phyloP scores from a whole-genome alignment of 2,888 invertebrate genomes.

The Plebejus anna region DNA sequence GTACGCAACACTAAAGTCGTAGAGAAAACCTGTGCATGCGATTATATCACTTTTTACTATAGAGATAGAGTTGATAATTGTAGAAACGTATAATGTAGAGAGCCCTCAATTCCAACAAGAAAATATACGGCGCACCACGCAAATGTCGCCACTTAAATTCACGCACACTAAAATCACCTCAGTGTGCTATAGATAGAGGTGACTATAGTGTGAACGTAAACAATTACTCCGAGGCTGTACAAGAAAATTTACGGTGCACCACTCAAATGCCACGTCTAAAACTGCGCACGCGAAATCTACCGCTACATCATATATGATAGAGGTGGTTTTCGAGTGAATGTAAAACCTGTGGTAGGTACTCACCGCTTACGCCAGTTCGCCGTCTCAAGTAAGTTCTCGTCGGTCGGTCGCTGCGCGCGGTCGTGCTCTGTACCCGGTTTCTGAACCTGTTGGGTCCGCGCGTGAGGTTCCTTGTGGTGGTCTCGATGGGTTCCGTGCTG shows the following conservation, averaged over 20 bases:
- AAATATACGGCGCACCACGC: not conserved
- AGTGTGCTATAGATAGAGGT: not conserved
- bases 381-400: conserved; percentile 62
- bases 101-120: conserved; percentile 39
- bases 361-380: conserved; percentile 61
- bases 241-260: not conserved
- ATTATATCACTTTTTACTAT: not conserved
- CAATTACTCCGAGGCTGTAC: not conserved
- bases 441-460: conserved; percentile 52
- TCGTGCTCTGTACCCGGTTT: conserved; percentile 48
- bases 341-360: conserved; percentile 66
- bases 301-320: not conserved
- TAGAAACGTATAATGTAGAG: conserved; percentile 36
- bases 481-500: conserved; percentile 45
- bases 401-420: conserved; percentile 64
- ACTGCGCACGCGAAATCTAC: not conserved
- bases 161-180: not conserved
- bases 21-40: not conserved
- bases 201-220: not conserved
- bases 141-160: not conserved
- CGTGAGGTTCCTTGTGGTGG: conserved; percentile 56
- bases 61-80: conserved; percentile 36
- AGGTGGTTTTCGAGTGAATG: not conserved
- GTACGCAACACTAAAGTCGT: not conserved
- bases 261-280: not conserved